Percentiles rank a stretch among this genome's conserved stretches.
Conservation (phyloP, 2,113 vertebrate genomes). For the Neodontobutis hainanensis region DNA sequence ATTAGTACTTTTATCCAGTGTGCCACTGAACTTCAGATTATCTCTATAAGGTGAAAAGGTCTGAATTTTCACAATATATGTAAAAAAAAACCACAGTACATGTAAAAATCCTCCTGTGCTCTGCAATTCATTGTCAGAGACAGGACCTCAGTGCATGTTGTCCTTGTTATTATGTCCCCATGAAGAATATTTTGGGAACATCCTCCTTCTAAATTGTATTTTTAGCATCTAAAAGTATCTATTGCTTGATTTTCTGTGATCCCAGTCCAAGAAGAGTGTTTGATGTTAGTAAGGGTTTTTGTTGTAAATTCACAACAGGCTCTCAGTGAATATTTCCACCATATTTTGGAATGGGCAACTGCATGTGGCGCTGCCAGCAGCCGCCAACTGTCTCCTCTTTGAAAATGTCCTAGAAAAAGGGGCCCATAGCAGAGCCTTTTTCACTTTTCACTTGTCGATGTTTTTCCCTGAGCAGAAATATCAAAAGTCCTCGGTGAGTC, state of each 20-base stretch:
- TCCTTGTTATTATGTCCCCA: slow-evolving; percentile 24
- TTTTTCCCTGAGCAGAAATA: slow-evolving; percentile 33
- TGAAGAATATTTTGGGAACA: slow-evolving; percentile 7
- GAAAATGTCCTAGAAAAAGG: slow-evolving; percentile 61
- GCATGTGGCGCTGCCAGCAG: slow-evolving; percentile 37
- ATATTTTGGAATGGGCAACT: slow-evolving; percentile 41
- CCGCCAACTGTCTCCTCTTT: slow-evolving; percentile 64
- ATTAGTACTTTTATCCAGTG: no score
- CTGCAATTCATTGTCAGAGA: neutral
- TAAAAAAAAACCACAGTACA: no score
- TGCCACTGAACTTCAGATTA: no score
- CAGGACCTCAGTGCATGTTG: neutral
- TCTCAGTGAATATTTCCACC: slow-evolving; percentile 34
- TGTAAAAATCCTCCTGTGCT: neutral
- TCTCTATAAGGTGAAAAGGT: no score
- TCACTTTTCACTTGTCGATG: slow-evolving; percentile 18
- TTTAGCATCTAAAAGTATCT: slow-evolving; percentile 52
- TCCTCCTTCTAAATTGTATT: slow-evolving; percentile 38
- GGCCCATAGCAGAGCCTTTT: slow-evolving; percentile 12
- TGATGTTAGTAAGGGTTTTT: slow-evolving; percentile 48
- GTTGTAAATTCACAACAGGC: slow-evolving; percentile 41
- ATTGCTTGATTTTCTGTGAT: slow-evolving; percentile 50
- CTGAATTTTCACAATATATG: no score
- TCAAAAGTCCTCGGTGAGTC: slow-evolving; percentile 45
- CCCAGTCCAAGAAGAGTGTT: slow-evolving; percentile 52